Evolutionary conservation across 2,113 vertebrate species (phyloP).

Genomic region (Epinephelus moara): DNA sequence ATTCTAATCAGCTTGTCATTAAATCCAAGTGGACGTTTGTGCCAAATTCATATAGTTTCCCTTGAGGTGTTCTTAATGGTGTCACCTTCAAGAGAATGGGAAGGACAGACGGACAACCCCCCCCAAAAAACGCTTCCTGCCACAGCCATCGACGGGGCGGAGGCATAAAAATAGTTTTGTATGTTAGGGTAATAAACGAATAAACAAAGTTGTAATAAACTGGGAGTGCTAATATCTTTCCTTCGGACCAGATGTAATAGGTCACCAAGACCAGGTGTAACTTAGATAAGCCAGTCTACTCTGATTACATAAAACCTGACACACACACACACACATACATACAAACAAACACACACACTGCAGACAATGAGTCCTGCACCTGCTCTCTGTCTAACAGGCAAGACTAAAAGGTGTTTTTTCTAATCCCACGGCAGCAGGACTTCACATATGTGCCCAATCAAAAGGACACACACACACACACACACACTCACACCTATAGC

Average conservation of each 20-base stretch:
- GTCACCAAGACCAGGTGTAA: slow-evolving; percentile 9
- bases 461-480: slow-evolving; percentile 49
- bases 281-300: slow-evolving; percentile 6
- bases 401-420: slow-evolving; percentile 43
- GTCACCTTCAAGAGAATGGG: too few species aligned
- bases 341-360: not conserved
- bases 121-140: too few species aligned
- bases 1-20: too few species aligned
- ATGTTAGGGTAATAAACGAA: not conserved
- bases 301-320: slow-evolving; percentile 6
- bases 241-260: not conserved
- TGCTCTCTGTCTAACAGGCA: slow-evolving; percentile 12
- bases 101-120: too few species aligned
- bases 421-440: slow-evolving; percentile 48
- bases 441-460: slow-evolving; percentile 44
- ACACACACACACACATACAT: not conserved
- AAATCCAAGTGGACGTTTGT: too few species aligned
- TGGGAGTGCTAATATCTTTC: too few species aligned
- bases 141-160: too few species aligned
- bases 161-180: too few species aligned
- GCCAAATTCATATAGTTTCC: too few species aligned
- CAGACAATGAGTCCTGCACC: not conserved
- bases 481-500: slow-evolving; percentile 10
- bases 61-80: too few species aligned
- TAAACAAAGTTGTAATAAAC: not conserved